Base-by-base conservation (phyloP, 1,140 invertebrate species). In the Cephus cinctus region DNA sequence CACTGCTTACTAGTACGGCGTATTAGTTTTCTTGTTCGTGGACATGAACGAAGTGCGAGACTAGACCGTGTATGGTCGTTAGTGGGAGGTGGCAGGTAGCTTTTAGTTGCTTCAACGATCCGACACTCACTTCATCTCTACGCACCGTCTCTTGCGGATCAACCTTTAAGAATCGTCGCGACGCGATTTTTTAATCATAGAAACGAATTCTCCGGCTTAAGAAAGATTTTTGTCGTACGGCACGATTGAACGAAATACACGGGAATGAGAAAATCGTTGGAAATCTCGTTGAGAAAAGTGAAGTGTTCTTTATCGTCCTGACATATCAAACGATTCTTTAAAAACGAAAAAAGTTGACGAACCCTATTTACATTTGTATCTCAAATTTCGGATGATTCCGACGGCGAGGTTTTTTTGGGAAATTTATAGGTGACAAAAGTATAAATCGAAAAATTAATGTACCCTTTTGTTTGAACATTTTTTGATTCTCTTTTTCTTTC, bases 1-100 rank as follows among this genome's bases (percentile, higher is more conserved):
- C n/a, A n/a, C n/a, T n/a, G n/a, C n/a, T n/a, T n/a, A n/a, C n/a
- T n/a, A n/a, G n/a, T n/a, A n/a, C n/a, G n/a, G n/a, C n/a, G n/a
- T n/a, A n/a, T n/a, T n/a, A n/a, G n/a, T n/a, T n/a, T n/a, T n/a
- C n/a, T n/a, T n/a, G n/a, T 30, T 30, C 27, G 9, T 3, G 27
- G 27, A 12, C 27, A 3, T 30, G 14, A n/a, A 30, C 9, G 27
- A 30, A 12, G 27, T 12, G 11, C 11, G 27, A 30, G 14, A 11
- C 12, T 12, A 12, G 27, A 30, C 9, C 27, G 27, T 30, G 11
- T 11, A 30, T 2, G 9, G 14, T 3, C 43, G 40, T 57, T 47
- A 67, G 66, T 73, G 67, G 71, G 71, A 70, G 70, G 59, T 56
- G 54, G 66, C 70, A 76, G 71, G 72, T 75, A 70, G 67, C 57